Evolutionary conservation across 2,797 vertebrate species (phyloP).

Genomic region (Crenuchus spilurus): DNA sequence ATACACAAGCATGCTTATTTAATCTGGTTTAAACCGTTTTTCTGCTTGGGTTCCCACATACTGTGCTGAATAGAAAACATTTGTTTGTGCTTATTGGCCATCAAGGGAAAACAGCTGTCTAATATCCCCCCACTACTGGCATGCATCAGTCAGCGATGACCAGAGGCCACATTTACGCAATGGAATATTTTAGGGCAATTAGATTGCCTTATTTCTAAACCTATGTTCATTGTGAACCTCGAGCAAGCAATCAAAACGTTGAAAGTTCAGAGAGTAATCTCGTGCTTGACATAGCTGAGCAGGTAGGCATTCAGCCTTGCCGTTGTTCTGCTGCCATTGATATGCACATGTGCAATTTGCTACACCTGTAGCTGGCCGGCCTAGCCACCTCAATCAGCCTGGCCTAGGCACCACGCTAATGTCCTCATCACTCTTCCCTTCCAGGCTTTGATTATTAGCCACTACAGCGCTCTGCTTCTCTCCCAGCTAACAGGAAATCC

Average conservation of each 20-base stretch:
- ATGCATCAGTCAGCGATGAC: too few relatives aligned
- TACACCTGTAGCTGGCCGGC: slow-evolving; percentile 26
- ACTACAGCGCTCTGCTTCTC: background rate
- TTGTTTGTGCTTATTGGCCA: too few relatives aligned
- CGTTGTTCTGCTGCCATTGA: background rate
- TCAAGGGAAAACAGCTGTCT: too few relatives aligned
- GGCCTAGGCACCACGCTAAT: slow-evolving; percentile 29
- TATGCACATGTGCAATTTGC: slow-evolving; percentile 8
- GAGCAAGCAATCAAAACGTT: background rate
- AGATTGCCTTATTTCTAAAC: background rate
- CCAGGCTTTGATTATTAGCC: slow-evolving; percentile 11
- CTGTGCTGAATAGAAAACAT: too few relatives aligned
- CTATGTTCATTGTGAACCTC: background rate
- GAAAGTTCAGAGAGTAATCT: background rate
- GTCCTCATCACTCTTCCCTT: slow-evolving; percentile 19
- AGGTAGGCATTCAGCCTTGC: background rate
- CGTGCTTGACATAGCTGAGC: background rate
- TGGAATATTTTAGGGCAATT: too few relatives aligned
- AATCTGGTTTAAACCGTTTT: too few relatives aligned
- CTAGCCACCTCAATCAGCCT: slow-evolving; percentile 33
- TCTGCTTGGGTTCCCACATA: too few relatives aligned
- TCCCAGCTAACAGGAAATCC: slow-evolving; percentile 1
- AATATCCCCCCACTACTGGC: too few relatives aligned
- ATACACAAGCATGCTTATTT: too few relatives aligned
- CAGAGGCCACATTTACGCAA: background rate